A percentile compares a stretch with the other conserved stretches of the same genome.
Conservation (phyloP, 2,113 vertebrate genomes). For the Tragulus kanchil region DNA sequence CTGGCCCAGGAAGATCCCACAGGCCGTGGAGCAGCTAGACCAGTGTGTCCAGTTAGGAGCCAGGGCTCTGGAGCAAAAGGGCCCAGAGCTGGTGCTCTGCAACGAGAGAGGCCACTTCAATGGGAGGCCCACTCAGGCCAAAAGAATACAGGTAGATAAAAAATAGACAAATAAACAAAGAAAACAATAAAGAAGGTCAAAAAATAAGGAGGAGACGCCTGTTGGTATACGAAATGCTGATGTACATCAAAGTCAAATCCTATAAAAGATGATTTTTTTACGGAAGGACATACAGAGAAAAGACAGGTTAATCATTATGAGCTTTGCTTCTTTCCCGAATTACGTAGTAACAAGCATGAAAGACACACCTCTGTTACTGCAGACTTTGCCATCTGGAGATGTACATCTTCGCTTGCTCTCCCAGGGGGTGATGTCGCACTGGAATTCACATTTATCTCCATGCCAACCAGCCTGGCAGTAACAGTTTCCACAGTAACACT, state of each 20-base stretch:
- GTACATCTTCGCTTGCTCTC: conserved; percentile 98
- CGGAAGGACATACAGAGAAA: conserved; percentile 38
- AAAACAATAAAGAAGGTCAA: no score
- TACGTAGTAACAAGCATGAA: conserved; percentile 50
- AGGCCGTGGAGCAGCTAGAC: no score
- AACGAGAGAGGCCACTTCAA: no score
- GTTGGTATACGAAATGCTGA: not conserved
- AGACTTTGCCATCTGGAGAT: conserved; percentile 98
- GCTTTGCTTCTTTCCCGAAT: not conserved
- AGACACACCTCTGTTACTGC: conserved; percentile 98
- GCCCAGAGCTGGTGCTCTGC: no score
- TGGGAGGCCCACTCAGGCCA: no score
- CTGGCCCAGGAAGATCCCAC: no score
- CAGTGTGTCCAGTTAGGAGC: no score
- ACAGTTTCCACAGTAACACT: conserved; percentile 99
- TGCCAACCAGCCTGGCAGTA: conserved; percentile 99
- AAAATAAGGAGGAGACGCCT: not conserved
- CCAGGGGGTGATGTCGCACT: conserved; percentile 99
- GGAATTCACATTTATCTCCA: conserved; percentile 99
- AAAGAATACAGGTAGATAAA: no score
- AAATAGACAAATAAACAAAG: no score
- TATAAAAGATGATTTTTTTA: not conserved
- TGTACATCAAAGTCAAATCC: not conserved
- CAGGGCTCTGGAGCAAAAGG: no score
- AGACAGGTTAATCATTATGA: conserved; percentile 8